Base-by-base conservation (phyloP, 2,888 invertebrate genomes). In the Gibbula magus region DNA sequence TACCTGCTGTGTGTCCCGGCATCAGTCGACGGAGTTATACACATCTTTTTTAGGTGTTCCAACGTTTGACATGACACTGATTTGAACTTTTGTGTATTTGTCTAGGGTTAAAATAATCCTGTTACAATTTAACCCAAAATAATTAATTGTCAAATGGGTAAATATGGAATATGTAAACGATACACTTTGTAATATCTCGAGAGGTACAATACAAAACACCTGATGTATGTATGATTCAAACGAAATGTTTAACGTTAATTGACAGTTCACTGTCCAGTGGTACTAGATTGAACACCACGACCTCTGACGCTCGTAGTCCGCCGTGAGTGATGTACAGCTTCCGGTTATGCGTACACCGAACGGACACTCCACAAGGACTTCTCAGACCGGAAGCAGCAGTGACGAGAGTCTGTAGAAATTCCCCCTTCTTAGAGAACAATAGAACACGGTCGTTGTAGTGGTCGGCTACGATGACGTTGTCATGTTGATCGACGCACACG, bases 391-490 rank as follows among this genome's bases (percentile, higher is more conserved):
- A 82, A 45, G 76, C 54, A 8, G 79, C 70, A 0, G 85, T 84
- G 61, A 90, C 73, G 1, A 88, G n/a, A 53, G 90, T 87, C 18
- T 87, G 82, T 16, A 88, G 35, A 56, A 90, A 89, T 35, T 83
- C 82, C 0, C 90, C 90, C 3, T 86, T 83, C 1, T 79, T 70
- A 7, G 84, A 81, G 77, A 87, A 90, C 32, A 88, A 77, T 10
- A 87, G 83, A 1, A 90, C 84, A 0, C 90, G 83, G 78, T 88
- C 85, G 87, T 94, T 94, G 84, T 93, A 94, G 93, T 94, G 93
- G 82, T 94, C 94, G 7, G 93, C 93, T 5, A 94, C 93, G 29
- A 93, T 87, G 79, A 94, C 92, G 81, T 93, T 93, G 79, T 93
- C 93, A 56, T 92, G 91, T 16, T 88, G 88, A 82, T 94, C 94